Percentiles rank a stretch among this genome's conserved stretches.
phyloP scores from a whole-genome alignment of 92 coral and sea anemone species.

The Plumapathes pennacea region DNA sequence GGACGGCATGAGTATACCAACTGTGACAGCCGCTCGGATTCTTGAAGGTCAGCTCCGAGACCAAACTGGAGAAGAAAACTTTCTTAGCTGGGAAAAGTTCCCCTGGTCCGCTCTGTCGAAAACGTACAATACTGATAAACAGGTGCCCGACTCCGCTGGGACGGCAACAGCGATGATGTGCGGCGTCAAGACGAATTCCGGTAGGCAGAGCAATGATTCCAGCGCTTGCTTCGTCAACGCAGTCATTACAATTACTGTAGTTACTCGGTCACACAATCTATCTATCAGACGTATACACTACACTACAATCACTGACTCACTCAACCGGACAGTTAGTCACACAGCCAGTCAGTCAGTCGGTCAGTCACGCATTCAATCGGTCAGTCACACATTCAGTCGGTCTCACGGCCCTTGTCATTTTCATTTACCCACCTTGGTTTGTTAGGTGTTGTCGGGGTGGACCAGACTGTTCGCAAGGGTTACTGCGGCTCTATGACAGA shows the following conservation, averaged over 20 bases:
- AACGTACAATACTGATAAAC: constrained; percentile 56
- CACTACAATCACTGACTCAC: no score
- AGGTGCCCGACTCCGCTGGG: constrained; percentile 73
- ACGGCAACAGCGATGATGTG: constrained; percentile 69
- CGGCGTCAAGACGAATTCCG: constrained; percentile 66
- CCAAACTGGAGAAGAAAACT: constrained; percentile 59
- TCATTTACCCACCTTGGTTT: not conserved
- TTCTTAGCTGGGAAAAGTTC: constrained; percentile 65
- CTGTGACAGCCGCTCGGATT: constrained; percentile 39
- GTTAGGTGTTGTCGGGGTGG: constrained; percentile 73
- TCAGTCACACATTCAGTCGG: no score
- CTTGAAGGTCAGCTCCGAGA: constrained; percentile 31
- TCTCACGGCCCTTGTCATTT: no score
- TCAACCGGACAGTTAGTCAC: no score
- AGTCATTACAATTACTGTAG: no score
- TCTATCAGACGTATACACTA: no score
- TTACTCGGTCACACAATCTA: no score
- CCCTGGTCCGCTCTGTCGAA: constrained; percentile 66
- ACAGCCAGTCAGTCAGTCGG: no score
- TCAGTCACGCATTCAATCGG: no score
- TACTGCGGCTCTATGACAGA: constrained; percentile 52
- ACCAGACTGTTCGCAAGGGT: constrained; percentile 47
- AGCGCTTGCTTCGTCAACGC: no score
- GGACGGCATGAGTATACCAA: constrained; percentile 38
- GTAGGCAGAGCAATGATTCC: constrained; percentile 4